Conservation (phyloP, 2,888 invertebrate genomes). For the Stramonita haemastoma region DNA sequence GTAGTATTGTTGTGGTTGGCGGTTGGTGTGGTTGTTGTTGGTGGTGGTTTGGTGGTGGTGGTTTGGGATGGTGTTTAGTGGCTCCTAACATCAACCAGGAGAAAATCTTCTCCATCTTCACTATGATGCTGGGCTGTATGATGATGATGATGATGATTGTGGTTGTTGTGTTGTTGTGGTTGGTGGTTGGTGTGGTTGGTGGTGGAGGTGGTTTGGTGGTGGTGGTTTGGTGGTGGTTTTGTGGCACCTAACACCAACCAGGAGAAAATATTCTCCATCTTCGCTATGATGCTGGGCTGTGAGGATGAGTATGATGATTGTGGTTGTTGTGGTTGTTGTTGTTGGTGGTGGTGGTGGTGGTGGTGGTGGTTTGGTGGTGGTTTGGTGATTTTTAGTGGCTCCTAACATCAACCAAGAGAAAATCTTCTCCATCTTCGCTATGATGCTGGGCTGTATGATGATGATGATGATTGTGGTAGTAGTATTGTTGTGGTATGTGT, state of each 20-base stretch:
- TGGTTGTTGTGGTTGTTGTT: too few species aligned
- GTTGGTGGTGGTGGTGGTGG: too few species aligned
- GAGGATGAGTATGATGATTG: too few species aligned
- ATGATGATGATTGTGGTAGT: background rate
- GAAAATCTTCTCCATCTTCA: constrained; percentile 77
- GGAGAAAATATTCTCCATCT: constrained; percentile 77
- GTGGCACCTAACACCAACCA: constrained; percentile 77
- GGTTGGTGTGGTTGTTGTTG: too few species aligned
- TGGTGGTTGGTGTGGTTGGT: background rate
- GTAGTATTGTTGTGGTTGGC: too few species aligned
- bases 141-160: too few species aligned
- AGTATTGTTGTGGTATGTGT: too few species aligned
- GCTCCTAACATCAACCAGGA: constrained; percentile 77
- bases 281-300: constrained; percentile 78
- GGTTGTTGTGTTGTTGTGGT: too few species aligned
- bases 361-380: too few species aligned
- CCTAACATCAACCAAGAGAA: constrained; percentile 78
- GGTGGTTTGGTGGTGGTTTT: background rate
- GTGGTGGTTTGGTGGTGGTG: too few species aligned
- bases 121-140: constrained; percentile 77
- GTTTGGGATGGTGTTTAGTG: too few species aligned
- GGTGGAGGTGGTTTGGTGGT: background rate
- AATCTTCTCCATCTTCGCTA: constrained; percentile 78
- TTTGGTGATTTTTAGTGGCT: too few species aligned
- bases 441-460: constrained; percentile 77